Conservation (phyloP, 2,113 vertebrate species). For the Platysternon megacephalum region DNA sequence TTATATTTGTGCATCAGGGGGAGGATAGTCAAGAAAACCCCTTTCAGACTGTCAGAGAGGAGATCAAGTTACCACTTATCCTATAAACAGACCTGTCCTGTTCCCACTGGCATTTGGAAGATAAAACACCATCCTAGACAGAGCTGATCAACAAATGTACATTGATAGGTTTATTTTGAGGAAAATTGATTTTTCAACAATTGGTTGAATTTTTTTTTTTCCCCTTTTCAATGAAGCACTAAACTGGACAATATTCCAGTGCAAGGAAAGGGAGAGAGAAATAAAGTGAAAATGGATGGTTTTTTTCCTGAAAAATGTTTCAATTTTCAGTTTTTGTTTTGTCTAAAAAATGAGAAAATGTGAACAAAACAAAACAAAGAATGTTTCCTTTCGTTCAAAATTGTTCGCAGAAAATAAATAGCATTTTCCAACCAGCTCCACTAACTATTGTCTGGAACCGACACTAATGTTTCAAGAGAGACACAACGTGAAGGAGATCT, state of each 20-base stretch:
- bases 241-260: neutral
- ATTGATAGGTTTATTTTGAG: neutral
- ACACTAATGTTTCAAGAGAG: neutral
- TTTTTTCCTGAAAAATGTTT: neutral
- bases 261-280: neutral
- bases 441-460: neutral
- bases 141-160: accelerated
- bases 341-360: neutral
- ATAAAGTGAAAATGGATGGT: neutral
- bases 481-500: neutral
- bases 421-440: neutral
- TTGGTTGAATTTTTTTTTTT: neutral
- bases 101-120: neutral
- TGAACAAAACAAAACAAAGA: neutral
- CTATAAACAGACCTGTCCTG: neutral
- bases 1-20: accelerated
- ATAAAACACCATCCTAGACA: neutral
- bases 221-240: neutral
- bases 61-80: neutral
- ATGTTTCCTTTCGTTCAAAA: neutral
- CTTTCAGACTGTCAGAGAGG: neutral
- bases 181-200: neutral
- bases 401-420: neutral
- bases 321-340: neutral
- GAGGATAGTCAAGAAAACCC: neutral